Evolutionary conservation across 2,888 invertebrate species (phyloP).

Genomic region (Ischnus inquisitorius): DNA sequence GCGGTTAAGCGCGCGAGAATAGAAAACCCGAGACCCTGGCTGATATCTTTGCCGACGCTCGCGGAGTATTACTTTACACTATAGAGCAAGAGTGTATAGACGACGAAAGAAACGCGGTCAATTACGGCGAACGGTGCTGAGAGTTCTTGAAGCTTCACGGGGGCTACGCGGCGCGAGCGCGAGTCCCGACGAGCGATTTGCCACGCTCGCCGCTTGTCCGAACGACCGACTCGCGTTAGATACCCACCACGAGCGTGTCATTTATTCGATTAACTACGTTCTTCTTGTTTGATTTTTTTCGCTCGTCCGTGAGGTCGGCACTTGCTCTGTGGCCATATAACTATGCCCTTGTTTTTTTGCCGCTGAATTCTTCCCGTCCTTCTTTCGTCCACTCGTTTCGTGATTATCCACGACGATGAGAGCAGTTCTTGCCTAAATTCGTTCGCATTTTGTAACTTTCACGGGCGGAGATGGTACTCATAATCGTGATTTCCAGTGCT

Average conservation of each 20-base stretch:
- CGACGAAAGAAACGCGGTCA: conserved; percentile 60
- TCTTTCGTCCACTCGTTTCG: not conserved
- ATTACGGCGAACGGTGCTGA: conserved; percentile 52
- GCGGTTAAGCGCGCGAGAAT: conserved; percentile 1
- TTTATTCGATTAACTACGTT: conserved; percentile 78
- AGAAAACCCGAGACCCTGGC: conserved; percentile 27
- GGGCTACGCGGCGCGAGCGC: conserved; percentile 15
- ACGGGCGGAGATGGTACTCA: no score
- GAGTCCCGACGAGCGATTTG: conserved; percentile 69
- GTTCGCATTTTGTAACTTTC: not conserved
- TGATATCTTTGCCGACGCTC: conserved; percentile 16
- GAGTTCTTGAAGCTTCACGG: conserved; percentile 36
- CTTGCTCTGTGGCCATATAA: conserved; percentile 1
- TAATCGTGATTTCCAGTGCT: no score
- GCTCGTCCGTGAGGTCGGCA: conserved; percentile 9
- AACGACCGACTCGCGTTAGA: conserved; percentile 62
- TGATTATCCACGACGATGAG: conserved; percentile 6
- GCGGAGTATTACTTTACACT: conserved; percentile 18
- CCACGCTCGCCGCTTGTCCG: conserved; percentile 63
- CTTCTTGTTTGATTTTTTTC: conserved; percentile 66
- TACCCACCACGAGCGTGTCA: conserved; percentile 77
- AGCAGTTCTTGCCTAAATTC: not conserved
- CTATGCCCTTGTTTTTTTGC: conserved; percentile 48
- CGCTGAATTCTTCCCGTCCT: not conserved
- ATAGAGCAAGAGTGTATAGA: not conserved